Conservation (phyloP, 2,797 vertebrate species). For the Arrhamphus sclerolepis region DNA sequence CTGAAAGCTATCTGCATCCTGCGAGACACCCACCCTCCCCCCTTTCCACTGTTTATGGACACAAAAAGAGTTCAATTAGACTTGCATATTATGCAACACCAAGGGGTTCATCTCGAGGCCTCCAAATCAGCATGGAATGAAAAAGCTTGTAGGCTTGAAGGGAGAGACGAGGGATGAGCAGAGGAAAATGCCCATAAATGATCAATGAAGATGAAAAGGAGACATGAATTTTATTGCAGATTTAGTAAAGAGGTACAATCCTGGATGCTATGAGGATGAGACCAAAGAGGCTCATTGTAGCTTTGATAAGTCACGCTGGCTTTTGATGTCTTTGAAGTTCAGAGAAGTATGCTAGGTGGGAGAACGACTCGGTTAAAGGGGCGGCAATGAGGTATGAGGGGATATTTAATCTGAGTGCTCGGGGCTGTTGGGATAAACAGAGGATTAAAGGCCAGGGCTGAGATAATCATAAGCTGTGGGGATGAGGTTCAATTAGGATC, state of each 20-base stretch:
- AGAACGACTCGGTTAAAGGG: slow-evolving; percentile 68
- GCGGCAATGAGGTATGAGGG: slow-evolving; percentile 44
- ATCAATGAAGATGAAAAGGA: slow-evolving; percentile 3
- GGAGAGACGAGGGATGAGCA: neutral
- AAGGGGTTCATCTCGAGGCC: slow-evolving; percentile 32
- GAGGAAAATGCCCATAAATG: slow-evolving; percentile 1
- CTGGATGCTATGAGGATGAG: neutral
- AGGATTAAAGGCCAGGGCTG: slow-evolving; percentile 57
- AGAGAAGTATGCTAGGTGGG: slow-evolving; percentile 62
- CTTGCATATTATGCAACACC: slow-evolving; percentile 51
- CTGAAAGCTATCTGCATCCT: slow-evolving; percentile 57
- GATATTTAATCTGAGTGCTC: slow-evolving; percentile 58
- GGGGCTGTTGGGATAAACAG: slow-evolving; percentile 39
- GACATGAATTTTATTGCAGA: neutral
- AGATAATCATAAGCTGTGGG: slow-evolving; percentile 61
- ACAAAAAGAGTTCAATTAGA: slow-evolving; percentile 47
- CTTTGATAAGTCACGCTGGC: slow-evolving; percentile 60
- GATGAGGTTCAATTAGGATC: slow-evolving; percentile 64
- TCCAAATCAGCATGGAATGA: slow-evolving; percentile 5
- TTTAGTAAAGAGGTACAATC: slow-evolving; percentile 2
- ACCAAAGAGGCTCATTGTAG: slow-evolving; percentile 24
- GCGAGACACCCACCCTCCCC: slow-evolving; percentile 3
- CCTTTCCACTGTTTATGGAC: slow-evolving; percentile 55
- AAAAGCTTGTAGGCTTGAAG: neutral
- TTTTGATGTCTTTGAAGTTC: slow-evolving; percentile 70